A percentile compares a stretch with the other conserved stretches of the same genome.
Evolutionary conservation across 2,113 vertebrate genomes (phyloP).

Genomic region (Channa argus): DNA sequence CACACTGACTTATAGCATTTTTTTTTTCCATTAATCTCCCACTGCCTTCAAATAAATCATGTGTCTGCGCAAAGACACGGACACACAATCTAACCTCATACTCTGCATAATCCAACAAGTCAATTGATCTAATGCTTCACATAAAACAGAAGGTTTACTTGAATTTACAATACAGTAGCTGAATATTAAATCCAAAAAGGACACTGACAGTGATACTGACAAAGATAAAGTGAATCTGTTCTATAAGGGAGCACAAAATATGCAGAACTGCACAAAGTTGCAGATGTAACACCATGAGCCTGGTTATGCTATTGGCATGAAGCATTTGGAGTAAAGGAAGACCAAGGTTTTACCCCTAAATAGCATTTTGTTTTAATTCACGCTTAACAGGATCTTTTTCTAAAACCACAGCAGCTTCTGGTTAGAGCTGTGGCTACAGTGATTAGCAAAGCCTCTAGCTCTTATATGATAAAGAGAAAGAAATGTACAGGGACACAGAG

Average conservation of each 20-base stretch:
- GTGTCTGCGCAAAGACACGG: conserved; percentile 49
- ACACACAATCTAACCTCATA: conserved; percentile 40
- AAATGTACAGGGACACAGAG: conserved; percentile 7
- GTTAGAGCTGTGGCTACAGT: conserved; percentile 61
- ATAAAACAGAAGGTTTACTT: conserved; percentile 50
- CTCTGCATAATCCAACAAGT: conserved; percentile 61
- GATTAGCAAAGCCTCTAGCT: conserved; percentile 64
- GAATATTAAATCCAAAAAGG: conserved; percentile 32
- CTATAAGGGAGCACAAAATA: neutral
- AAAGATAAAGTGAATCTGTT: conserved; percentile 31
- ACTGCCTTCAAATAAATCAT: conserved; percentile 57
- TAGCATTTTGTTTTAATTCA: conserved; percentile 55
- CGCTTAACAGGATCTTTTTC: conserved; percentile 69
- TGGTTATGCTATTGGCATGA: conserved; percentile 11
- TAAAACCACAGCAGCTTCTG: conserved; percentile 70
- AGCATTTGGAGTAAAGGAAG: conserved; percentile 16
- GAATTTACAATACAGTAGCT: conserved; percentile 43
- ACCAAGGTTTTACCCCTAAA: conserved; percentile 51
- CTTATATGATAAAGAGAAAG: conserved; percentile 26
- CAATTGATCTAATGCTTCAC: conserved; percentile 45
- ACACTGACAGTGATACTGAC: conserved; percentile 24
- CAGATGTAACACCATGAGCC: conserved; percentile 11
- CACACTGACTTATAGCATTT: conserved; percentile 36
- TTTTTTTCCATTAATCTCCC: conserved; percentile 70
- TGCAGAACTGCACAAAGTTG: neutral